These are phyloP conservation scores for Drosophila baimaii DNA, from an alignment of 1,140 invertebrate species.

Conservation along the genomic window DNA sequence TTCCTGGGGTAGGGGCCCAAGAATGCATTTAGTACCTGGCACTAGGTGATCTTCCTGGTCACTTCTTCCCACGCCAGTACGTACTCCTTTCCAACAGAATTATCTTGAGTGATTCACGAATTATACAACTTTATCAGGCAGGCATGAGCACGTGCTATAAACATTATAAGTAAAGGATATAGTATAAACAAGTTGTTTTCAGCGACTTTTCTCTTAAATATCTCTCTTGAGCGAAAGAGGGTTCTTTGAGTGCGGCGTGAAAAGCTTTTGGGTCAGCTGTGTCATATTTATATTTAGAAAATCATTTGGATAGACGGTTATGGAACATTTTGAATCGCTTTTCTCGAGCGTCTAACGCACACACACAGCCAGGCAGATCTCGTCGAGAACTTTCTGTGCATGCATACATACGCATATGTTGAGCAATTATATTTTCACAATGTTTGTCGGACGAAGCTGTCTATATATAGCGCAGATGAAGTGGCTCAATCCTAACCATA, in stretches of 20 bases:
- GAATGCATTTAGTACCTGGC: constrained; percentile 18
- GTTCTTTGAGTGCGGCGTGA: constrained; percentile 1
- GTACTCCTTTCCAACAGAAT: not conserved
- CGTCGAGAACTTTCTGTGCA: constrained; percentile 33
- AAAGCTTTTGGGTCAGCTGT: constrained; percentile 46
- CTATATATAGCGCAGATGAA: constrained; percentile 70
- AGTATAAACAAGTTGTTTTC: constrained; percentile 18
- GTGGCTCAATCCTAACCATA: constrained; percentile 56
- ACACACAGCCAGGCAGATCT: constrained; percentile 29
- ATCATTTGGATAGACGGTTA: constrained; percentile 66
- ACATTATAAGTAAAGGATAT: constrained; percentile 15
- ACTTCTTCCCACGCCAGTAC: no score
- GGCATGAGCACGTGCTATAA: constrained; percentile 61
- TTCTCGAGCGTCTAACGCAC: constrained; percentile 28
- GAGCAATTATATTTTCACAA: constrained; percentile 73
- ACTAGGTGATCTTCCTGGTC: constrained; percentile 1
- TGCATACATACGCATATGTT: constrained; percentile 51
- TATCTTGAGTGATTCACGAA: constrained; percentile 26
- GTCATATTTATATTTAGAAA: constrained; percentile 83
- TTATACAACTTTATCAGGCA: constrained; percentile 29
- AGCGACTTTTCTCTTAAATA: constrained; percentile 1
- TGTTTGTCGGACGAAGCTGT: constrained; percentile 58
- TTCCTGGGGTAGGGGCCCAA: constrained; percentile 5
- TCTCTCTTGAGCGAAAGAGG: constrained; percentile 51
- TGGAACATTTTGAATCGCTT: constrained; percentile 72